Evolutionary conservation across 2,113 vertebrate genomes (phyloP).

Genomic region (Myiozetetes cayanensis): DNA sequence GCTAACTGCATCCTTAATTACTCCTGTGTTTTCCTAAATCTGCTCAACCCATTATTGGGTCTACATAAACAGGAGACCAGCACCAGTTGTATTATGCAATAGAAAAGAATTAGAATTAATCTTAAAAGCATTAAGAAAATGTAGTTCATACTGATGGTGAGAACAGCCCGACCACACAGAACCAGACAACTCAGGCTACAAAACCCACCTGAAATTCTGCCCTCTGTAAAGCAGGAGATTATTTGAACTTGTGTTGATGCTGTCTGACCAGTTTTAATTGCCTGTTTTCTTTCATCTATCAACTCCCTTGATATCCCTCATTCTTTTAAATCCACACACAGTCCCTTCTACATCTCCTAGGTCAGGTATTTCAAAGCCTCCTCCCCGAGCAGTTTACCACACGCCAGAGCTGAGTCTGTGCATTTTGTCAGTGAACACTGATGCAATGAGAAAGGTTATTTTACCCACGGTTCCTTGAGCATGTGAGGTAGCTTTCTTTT

Average conservation of each 20-base stretch:
- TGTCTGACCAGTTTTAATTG: background rate
- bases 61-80: background rate
- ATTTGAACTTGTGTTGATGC: background rate
- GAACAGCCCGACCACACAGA: background rate
- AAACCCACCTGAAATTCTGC: background rate
- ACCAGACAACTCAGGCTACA: background rate
- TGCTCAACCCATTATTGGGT: fast-evolving
- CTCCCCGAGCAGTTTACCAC: background rate
- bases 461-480: background rate
- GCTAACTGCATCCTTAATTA: background rate
- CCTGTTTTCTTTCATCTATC: background rate
- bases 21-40: background rate
- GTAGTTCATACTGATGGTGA: background rate
- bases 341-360: background rate
- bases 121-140: background rate
- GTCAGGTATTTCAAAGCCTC: background rate
- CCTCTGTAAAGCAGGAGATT: background rate
- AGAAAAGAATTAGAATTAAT: background rate
- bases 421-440: background rate
- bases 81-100: background rate
- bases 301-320: background rate
- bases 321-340: conserved; percentile 3
- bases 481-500: background rate
- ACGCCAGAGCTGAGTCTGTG: background rate
- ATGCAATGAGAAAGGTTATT: conserved; percentile 2